Base-by-base conservation (phyloP, 1,140 invertebrate species). In the Macrostomum lignano region DNA sequence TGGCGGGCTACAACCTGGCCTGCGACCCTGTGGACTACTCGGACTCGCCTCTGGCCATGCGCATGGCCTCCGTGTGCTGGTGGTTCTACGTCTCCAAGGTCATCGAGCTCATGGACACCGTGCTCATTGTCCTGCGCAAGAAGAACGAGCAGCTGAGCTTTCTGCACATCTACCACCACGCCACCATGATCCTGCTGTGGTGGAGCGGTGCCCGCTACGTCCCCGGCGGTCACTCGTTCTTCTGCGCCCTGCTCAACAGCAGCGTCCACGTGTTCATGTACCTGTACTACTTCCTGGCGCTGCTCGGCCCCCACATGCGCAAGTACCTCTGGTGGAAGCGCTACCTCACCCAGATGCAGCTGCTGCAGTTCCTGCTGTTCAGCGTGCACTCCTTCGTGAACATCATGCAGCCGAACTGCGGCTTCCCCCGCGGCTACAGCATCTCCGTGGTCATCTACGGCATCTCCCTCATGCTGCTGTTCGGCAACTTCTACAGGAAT, bases 121-220 rank as follows among this genome's bases (percentile, higher is more conserved):
- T 79, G 21, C 81, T 82, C 55, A 79, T 82, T 52, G 65, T 81
- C 17, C 52, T 81, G 26, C 62, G 73, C 21, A 81, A 81, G 52
- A 82, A 81, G 47, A 64, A 71, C 36, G 67, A 67, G 39, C 75
- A 82, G 46, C 59, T 78, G 7, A 69, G 72, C 3, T 75, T 81
- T 46, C 63, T 82, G 11, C 77, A 82, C 42, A 68, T 81, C 2
- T 77, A 77, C 47, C 77, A 82, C 49, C 77, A 84, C 50, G 61
- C 69, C 7, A 47, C 52, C 21, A 60, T 60, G 57, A 57, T 58
- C 38, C 51, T 51, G 7, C 44, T 58, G 11, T 86, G 78, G 74
- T 93, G 79, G 78, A 81, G 86, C 41, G 76, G 77, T 13, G 72
- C 82, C 38, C 84, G 84, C 63, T 93, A 76, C 74, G 76, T 86